These are phyloP conservation scores for Choristoneura fumiferana DNA, from an alignment of 1,140 invertebrate species.

Conservation along the genomic window DNA sequence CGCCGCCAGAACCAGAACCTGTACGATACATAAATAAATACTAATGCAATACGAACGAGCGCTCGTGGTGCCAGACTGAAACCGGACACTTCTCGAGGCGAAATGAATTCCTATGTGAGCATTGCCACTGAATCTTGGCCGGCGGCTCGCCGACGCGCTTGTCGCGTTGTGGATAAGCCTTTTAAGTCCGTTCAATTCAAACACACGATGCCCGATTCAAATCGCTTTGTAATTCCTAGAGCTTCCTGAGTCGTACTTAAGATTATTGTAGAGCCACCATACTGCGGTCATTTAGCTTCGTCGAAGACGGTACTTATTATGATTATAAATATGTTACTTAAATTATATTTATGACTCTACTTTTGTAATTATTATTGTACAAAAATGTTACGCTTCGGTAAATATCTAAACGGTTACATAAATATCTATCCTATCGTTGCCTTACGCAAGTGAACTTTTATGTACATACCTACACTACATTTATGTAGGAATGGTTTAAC, in stretches of 20 bases:
- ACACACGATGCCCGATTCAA: slow-evolving; percentile 9
- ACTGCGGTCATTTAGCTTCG: too few species aligned
- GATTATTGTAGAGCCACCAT: too few species aligned
- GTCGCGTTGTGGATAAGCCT: slow-evolving; percentile 46
- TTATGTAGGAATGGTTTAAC: too few species aligned
- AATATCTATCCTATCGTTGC: too few species aligned
- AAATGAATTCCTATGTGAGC: slow-evolving; percentile 72
- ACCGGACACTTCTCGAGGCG: slow-evolving; percentile 73
- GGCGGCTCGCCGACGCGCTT: slow-evolving; percentile 43
- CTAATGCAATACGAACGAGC: slow-evolving; percentile 63
- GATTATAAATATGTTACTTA: too few species aligned
- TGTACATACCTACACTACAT: too few species aligned
- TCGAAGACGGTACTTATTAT: too few species aligned
- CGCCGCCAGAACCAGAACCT: slow-evolving; percentile 64
- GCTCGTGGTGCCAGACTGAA: slow-evolving; percentile 71
- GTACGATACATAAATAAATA: slow-evolving; percentile 74
- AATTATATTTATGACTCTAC: too few species aligned
- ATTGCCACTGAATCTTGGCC: slow-evolving; percentile 68
- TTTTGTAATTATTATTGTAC: too few species aligned
- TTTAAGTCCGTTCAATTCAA: slow-evolving; percentile 27
- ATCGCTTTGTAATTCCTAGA: neutral
- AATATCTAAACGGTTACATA: too few species aligned
- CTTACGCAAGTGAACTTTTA: too few species aligned
- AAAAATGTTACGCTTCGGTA: too few species aligned
- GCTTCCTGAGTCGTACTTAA: neutral